Evolutionary conservation across 2,797 vertebrate species (phyloP), one percentile per base, ranked within the genome.

Genomic region (Otolemur crassicaudatus): DNA sequence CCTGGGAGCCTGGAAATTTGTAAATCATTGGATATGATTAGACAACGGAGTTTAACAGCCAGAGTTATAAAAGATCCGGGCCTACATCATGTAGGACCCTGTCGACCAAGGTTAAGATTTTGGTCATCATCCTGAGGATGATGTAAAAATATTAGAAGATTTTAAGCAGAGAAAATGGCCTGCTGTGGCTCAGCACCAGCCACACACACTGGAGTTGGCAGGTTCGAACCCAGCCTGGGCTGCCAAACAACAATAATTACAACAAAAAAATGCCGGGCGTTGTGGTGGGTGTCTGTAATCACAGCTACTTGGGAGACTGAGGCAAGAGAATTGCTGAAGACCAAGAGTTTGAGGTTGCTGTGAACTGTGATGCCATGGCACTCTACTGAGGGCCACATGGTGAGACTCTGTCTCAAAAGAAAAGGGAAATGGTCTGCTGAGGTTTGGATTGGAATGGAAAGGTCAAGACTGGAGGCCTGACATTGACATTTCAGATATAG

Each of bases 161-260:
- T 95, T 92, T 58, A 85, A 87, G 46, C 12, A 75, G 81, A 72
- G 63, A 94, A 97, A 96, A 95, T 72, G 63, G 22, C 72, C n/a
- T 80, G 14, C 37, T 94, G 76, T 53, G 49, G 49, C 49, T 53
- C 49, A 14, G 49, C 14, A 4, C 49, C 13, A 53, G 49, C 49
- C 49, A 53, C 14, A 53, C 16, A 53, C 49, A 53, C 49, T 16
- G 49, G 49, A 53, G 49, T 3, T 53, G 49, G 14, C 14, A 14
- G 14, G 49, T 53, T 53, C 14, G 3, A 53, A 53, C 49, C 49
- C 14, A 53, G 49, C 49, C 14, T 2, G 13, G 49, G 49, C 49
- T 53, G 49, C 49, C 49, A 53, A 53, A 53, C 49, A 49, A 49
- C 49, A 53, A 53, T 53, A 53, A 16, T 53, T 53, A 53, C 49